Percentiles rank a stretch among this genome's conserved stretches.
Evolutionary conservation across 1,140 invertebrate genomes (phyloP).

Genomic region (Capitella teleta): DNA sequence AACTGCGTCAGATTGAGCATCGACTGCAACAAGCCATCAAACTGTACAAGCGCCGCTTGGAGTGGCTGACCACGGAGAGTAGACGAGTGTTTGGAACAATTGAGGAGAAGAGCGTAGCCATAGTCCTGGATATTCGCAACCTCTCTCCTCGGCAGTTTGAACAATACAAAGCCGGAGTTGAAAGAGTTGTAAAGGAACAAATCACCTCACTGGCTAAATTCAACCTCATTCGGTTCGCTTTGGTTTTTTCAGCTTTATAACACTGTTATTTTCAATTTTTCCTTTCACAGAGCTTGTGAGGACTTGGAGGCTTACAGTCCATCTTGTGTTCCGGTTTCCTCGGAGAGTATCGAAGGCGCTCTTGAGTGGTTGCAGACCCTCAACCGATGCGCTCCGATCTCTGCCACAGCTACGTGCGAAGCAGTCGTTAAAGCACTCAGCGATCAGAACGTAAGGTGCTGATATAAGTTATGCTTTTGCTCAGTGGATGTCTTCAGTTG

Average conservation of each 20-base stretch:
- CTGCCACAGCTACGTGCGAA: slow-evolving; percentile 30
- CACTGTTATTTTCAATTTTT: background rate
- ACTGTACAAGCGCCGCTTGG: slow-evolving; percentile 31
- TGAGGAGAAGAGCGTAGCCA: slow-evolving; percentile 30
- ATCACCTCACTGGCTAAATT: slow-evolving; percentile 34
- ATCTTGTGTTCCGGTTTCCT: slow-evolving; percentile 32
- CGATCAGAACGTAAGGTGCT: slow-evolving; percentile 19
- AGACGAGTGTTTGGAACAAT: slow-evolving; percentile 39
- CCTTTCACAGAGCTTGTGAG: slow-evolving; percentile 26
- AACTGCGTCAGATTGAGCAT: slow-evolving; percentile 27
- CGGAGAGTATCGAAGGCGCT: slow-evolving; percentile 33
- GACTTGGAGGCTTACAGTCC: slow-evolving; percentile 27
- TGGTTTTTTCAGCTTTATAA: background rate
- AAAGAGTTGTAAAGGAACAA: slow-evolving; percentile 37
- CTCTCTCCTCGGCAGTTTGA: slow-evolving; percentile 36
- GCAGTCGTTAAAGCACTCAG: slow-evolving; percentile 29
- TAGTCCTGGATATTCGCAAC: slow-evolving; percentile 37
- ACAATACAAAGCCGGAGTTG: slow-evolving; percentile 32
- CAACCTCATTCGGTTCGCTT: slow-evolving; percentile 35
- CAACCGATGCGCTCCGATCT: slow-evolving; percentile 22
- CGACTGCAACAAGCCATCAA: slow-evolving; percentile 27
- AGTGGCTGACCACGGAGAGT: slow-evolving; percentile 40
- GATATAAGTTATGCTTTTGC: background rate
- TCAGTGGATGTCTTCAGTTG: slow-evolving; percentile 19
- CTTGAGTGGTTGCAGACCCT: slow-evolving; percentile 37